phyloP scores from a whole-genome alignment of 2,113 vertebrate genomes.

The Callorhinus ursinus region DNA sequence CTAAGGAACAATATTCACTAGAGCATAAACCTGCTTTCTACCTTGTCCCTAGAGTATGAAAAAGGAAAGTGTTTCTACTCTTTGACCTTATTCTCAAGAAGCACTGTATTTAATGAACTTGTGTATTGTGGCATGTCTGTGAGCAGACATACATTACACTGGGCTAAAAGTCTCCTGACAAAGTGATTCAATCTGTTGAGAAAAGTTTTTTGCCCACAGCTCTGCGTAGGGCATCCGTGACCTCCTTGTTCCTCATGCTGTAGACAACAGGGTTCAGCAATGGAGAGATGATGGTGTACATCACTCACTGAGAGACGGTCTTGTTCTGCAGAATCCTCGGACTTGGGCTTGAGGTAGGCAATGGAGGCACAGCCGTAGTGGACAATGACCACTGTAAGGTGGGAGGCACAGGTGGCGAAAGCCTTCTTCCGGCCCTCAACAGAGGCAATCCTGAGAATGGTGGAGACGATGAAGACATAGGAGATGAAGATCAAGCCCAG shows the following conservation, averaged over 20 bases:
- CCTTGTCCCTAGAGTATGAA: neutral
- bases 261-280: conserved; percentile 73
- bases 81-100: neutral
- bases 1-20: neutral
- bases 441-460: conserved; percentile 48
- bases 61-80: neutral
- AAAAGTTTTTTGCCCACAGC: neutral
- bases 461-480: conserved; percentile 38
- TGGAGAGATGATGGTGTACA: conserved; percentile 57
- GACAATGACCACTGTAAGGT: conserved; percentile 41
- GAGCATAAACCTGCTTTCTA: neutral
- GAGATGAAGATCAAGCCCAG: neutral
- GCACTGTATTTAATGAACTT: neutral
- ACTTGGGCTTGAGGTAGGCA: conserved; percentile 57
- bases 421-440: neutral
- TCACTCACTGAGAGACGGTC: conserved; percentile 43
- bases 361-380: neutral
- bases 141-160: neutral
- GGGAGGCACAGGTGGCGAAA: conserved; percentile 53
- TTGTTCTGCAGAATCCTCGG: neutral
- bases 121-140: neutral
- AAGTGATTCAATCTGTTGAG: neutral
- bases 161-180: neutral
- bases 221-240: conserved; percentile 57
- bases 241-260: conserved; percentile 76